phyloP scores from a whole-genome alignment of 1,140 invertebrate genomes.

The Drosophila guanche region DNA sequence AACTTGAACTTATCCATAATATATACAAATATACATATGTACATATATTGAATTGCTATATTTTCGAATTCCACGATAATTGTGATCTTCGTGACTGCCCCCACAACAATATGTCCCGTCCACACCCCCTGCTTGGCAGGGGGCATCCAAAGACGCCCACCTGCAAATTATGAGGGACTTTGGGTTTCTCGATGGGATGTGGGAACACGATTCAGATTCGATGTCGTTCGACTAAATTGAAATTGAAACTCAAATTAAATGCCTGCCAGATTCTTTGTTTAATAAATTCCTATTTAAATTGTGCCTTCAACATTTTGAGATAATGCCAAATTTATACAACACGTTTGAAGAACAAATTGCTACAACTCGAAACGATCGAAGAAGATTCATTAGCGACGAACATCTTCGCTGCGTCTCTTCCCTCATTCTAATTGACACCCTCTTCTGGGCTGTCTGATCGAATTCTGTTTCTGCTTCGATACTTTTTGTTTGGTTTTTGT shows the following conservation, averaged over 20 bases:
- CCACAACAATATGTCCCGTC: slow-evolving; percentile 22
- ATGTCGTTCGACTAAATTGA: slow-evolving; percentile 32
- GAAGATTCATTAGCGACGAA: slow-evolving; percentile 7
- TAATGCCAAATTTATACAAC: slow-evolving; percentile 40
- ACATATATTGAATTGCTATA: slow-evolving; percentile 18
- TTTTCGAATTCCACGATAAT: slow-evolving; percentile 17
- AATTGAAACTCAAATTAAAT: slow-evolving; percentile 28
- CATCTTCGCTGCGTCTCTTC: too few relatives aligned
- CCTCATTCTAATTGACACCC: background rate
- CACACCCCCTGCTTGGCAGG: background rate
- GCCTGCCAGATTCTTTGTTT: slow-evolving; percentile 14
- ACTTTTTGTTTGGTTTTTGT: too few relatives aligned
- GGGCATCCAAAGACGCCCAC: slow-evolving; percentile 39
- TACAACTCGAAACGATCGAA: background rate
- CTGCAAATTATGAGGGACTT: slow-evolving; percentile 8
- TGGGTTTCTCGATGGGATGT: slow-evolving; percentile 19
- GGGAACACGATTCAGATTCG: slow-evolving; percentile 34
- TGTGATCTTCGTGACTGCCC: slow-evolving; percentile 48
- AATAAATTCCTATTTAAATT: slow-evolving; percentile 43
- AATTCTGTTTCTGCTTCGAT: too few relatives aligned
- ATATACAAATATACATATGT: background rate
- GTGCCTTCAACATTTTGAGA: slow-evolving; percentile 36
- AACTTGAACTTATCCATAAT: slow-evolving; percentile 44
- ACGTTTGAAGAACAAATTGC: slow-evolving; percentile 32
- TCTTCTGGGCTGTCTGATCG: background rate